Evolutionary conservation across 2,113 vertebrate species (phyloP).

Genomic region (cat (Felis catus)): DNA sequence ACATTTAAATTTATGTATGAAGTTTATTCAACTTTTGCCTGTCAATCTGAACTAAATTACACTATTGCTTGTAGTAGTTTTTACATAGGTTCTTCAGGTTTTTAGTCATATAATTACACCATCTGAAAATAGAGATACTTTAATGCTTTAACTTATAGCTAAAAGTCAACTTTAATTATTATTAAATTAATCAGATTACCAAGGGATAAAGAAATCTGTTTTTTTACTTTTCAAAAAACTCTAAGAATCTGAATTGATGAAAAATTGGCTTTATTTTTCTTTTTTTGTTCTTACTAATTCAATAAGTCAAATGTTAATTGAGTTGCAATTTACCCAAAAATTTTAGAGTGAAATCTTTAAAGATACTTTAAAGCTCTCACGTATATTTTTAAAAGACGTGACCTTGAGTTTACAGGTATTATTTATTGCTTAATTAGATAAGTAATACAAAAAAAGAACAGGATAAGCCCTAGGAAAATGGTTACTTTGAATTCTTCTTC

Average conservation of each 20-base stretch:
- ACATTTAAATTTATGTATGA: neutral
- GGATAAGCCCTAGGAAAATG: neutral
- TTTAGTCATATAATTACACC: neutral
- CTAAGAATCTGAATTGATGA: neutral
- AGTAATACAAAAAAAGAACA: neutral
- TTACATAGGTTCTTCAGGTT: neutral
- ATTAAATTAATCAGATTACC: neutral
- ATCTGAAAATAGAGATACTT: neutral
- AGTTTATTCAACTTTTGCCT: neutral
- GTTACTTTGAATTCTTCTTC: neutral
- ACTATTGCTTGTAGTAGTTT: neutral
- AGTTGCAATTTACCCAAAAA: neutral
- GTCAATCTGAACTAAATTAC: neutral
- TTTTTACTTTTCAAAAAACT: conserved; percentile 18
- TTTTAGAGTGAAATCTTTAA: neutral
- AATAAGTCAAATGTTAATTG: neutral
- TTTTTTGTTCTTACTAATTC: neutral
- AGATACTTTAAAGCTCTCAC: neutral
- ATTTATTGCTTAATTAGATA: neutral
- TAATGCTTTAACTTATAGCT: neutral
- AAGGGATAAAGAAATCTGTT: neutral
- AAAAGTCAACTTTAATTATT: neutral
- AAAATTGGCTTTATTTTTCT: neutral
- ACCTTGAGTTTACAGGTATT: neutral
- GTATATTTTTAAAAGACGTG: neutral